These are phyloP conservation scores for Elephantulus edwardii DNA, from an alignment of 2,113 vertebrate genomes.

Conservation along the genomic window DNA sequence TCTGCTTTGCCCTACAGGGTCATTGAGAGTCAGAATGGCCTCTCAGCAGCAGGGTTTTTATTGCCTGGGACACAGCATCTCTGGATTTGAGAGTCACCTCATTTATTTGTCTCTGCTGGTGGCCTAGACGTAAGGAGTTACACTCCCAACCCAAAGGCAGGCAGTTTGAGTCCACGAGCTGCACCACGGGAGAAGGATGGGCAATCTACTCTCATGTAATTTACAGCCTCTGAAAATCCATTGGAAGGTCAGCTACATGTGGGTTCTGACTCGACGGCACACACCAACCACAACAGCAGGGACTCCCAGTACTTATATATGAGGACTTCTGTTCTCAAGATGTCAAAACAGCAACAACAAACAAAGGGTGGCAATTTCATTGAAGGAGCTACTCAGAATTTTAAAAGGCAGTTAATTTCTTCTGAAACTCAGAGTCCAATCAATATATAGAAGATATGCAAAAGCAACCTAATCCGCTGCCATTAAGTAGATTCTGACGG, in stretches of 20 bases:
- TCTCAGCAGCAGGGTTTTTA: not conserved
- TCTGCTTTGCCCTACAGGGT: not conserved
- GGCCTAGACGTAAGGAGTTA: too few species aligned
- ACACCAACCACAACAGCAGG: too few species aligned
- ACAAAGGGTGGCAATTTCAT: not conserved
- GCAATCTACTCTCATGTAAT: too few species aligned
- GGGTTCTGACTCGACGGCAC: not conserved
- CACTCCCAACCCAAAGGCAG: too few species aligned
- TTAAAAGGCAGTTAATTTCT: conserved; percentile 46
- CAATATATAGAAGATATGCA: conserved; percentile 12
- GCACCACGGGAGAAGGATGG: too few species aligned
- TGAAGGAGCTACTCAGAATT: conserved; percentile 29
- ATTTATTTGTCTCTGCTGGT: not conserved
- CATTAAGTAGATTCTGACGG: too few species aligned
- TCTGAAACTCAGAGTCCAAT: not conserved
- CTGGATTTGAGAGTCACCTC: not conserved
- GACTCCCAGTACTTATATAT: not conserved
- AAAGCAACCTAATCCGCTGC: too few species aligned
- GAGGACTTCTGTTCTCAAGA: conserved; percentile 6
- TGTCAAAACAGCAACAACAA: not conserved
- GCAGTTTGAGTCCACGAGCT: too few species aligned
- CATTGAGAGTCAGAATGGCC: not conserved
- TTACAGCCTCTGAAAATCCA: too few species aligned
- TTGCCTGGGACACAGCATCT: not conserved
- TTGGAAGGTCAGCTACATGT: too few species aligned